Percentiles rank a stretch among this genome's conserved stretches.
Conservation (phyloP, 2,113 vertebrate genomes). For the Atrichornis clamosus region DNA sequence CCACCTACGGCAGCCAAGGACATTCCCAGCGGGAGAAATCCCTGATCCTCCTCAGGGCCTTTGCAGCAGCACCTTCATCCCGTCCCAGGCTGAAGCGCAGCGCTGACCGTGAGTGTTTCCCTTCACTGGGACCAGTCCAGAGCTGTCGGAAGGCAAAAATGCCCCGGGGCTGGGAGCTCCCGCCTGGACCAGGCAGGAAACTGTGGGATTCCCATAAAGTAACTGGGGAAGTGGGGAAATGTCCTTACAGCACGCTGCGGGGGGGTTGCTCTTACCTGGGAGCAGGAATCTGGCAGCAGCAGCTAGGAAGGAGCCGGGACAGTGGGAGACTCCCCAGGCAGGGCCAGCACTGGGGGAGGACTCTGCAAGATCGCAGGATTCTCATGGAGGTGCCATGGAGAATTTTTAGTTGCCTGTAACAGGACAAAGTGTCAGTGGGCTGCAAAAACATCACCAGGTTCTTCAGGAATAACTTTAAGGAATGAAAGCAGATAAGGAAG, state of each 20-base stretch:
- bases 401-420: background rate
- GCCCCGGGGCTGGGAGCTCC: background rate
- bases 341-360: background rate
- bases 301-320: background rate
- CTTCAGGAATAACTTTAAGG: background rate
- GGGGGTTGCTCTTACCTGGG: background rate
- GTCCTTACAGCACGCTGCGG: fast-evolving
- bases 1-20: background rate
- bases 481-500: fast-evolving
- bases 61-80: background rate
- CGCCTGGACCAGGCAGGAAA: background rate
- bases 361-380: background rate
- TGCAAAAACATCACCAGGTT: background rate
- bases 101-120: background rate
- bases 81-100: background rate
- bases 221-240: background rate
- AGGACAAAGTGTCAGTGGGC: fast-evolving
- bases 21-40: background rate
- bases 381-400: fast-evolving
- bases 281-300: background rate
- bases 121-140: fast-evolving
- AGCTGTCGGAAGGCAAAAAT: background rate
- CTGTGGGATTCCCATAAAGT: background rate
- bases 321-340: background rate
- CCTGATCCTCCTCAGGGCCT: background rate